A percentile compares a stretch with the other conserved stretches of the same genome.
These are phyloP conservation scores for Hemibagrus guttatus DNA, from an alignment of 2,797 vertebrate genomes.

Conservation along the genomic window DNA sequence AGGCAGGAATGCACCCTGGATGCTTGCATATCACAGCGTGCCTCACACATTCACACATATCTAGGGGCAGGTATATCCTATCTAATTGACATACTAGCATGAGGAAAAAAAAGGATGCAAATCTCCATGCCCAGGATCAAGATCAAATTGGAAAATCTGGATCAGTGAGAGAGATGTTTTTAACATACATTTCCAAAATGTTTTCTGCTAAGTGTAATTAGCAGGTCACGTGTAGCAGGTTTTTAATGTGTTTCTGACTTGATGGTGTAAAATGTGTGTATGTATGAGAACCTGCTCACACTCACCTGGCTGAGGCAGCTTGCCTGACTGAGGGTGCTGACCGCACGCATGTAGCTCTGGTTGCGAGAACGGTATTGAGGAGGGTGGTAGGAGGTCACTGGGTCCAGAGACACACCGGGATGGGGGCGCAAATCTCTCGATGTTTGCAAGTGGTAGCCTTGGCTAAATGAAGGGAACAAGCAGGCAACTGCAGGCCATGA, in stretches of 20 bases:
- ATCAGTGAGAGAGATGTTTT: background rate
- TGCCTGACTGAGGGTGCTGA: constrained; percentile 99
- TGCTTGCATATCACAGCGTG: background rate
- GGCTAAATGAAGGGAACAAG: constrained; percentile 74
- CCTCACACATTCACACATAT: background rate
- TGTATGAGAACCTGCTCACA: constrained; percentile 41
- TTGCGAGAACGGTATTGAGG: constrained; percentile 98
- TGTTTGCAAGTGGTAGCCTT: constrained; percentile 96
- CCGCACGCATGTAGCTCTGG: constrained; percentile 99
- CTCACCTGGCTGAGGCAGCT: constrained; percentile 99
- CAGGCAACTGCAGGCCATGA: constrained; percentile 39
- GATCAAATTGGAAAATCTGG: background rate
- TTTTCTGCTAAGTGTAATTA: background rate
- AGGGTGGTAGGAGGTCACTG: constrained; percentile 89
- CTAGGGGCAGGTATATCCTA: background rate
- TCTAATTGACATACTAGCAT: background rate
- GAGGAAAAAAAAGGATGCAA: background rate
- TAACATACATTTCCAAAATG: background rate
- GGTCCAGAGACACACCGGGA: constrained; percentile 90
- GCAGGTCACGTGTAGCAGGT: background rate
- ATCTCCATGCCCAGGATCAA: background rate
- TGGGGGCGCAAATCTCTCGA: constrained; percentile 87
- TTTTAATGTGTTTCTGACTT: background rate
- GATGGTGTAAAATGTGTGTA: background rate
- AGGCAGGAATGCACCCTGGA: background rate